Conservation (phyloP, 2,888 invertebrate species). For the Nymphalis c-album region DNA sequence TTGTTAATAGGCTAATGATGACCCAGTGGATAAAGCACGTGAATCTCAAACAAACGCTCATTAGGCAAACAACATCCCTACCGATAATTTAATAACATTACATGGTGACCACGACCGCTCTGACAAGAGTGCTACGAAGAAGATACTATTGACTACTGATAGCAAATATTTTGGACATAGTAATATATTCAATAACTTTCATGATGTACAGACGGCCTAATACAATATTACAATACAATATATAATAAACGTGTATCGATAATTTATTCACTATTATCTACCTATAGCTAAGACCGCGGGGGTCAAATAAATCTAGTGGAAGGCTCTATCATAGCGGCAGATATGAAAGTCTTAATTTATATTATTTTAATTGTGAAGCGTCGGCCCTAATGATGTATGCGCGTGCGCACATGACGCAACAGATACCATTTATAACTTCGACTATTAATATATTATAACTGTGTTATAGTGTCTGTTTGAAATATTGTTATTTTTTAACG, state of each 20-base stretch:
- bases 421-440: conserved; percentile 20
- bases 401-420: conserved; percentile 20
- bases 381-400: conserved; percentile 29
- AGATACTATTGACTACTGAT: too few species aligned
- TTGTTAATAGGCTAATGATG: too few species aligned
- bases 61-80: too few species aligned
- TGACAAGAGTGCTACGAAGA: too few species aligned
- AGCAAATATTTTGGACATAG: too few species aligned
- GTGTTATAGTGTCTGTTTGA: conserved; percentile 12
- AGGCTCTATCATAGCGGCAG: conserved; percentile 55
- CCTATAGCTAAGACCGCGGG: conserved; percentile 52
- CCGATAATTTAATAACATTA: too few species aligned
- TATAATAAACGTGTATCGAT: conserved; percentile 10
- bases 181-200: too few species aligned
- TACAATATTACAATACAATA: background rate
- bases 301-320: conserved; percentile 67
- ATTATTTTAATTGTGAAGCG: conserved; percentile 34
- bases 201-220: background rate
- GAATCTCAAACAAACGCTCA: too few species aligned
- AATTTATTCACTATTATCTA: conserved; percentile 28
- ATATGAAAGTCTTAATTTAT: conserved; percentile 40
- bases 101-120: too few species aligned
- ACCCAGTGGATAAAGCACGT: too few species aligned
- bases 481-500: background rate
- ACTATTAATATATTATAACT: conserved; percentile 16